phyloP scores from a whole-genome alignment of 2,113 vertebrate genomes.

The Entosphenus tridentatus region DNA sequence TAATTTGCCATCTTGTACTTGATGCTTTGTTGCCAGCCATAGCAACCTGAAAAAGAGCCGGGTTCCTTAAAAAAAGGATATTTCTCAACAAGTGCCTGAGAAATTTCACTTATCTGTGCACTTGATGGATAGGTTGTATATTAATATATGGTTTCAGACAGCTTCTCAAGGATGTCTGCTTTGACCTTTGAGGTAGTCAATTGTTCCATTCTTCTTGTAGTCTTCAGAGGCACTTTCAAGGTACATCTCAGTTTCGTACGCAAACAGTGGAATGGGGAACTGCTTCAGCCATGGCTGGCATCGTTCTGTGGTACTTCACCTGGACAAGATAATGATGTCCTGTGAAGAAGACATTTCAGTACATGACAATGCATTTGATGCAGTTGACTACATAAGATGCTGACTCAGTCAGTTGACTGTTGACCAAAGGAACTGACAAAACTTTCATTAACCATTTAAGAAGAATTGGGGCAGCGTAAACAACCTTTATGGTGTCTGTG shows the following conservation, averaged over 20 bases:
- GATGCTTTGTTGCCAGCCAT: constrained; percentile 15
- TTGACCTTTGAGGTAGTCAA: constrained; percentile 11
- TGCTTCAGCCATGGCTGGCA: constrained; percentile 13
- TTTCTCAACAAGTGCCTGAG: constrained; percentile 13
- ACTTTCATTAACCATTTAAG: constrained; percentile 10
- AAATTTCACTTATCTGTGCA: constrained; percentile 12
- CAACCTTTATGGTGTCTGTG: constrained; percentile 15
- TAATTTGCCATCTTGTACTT: constrained; percentile 15
- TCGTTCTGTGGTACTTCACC: constrained; percentile 8
- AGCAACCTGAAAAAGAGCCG: constrained; percentile 12
- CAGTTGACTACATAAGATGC: too few relatives aligned
- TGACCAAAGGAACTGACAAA: constrained; percentile 10
- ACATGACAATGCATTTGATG: too few relatives aligned
- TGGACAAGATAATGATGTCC: constrained; percentile 11
- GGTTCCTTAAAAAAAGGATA: constrained; percentile 14
- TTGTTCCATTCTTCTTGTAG: too few relatives aligned
- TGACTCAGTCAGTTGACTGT: neutral
- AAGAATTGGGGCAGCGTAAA: constrained; percentile 8
- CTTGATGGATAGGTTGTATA: constrained; percentile 13
- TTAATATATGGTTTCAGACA: constrained; percentile 11
- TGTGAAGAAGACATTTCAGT: neutral
- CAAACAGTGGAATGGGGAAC: constrained; percentile 15
- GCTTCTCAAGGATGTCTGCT: constrained; percentile 12
- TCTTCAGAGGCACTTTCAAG: constrained; percentile 7
- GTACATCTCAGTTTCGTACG: constrained; percentile 13